Evolutionary conservation across 2,888 invertebrate species (phyloP).

Genomic region (Uropetala carovei): DNA sequence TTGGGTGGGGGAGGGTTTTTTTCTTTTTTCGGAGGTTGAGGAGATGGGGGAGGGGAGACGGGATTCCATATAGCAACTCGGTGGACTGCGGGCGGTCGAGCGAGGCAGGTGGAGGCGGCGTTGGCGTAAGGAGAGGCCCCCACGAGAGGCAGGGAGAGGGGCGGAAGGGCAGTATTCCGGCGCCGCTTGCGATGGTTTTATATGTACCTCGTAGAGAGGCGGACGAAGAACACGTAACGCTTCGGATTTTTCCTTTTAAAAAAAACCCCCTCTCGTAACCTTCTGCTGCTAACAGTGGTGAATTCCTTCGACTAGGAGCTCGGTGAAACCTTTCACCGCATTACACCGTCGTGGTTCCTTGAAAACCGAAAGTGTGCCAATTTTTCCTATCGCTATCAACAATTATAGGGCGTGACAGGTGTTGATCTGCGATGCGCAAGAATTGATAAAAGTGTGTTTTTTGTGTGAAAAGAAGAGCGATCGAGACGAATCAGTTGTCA

Average conservation of each 20-base stretch:
- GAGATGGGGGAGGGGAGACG: background rate
- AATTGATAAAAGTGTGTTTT: background rate
- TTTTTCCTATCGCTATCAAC: background rate
- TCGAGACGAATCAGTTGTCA: background rate
- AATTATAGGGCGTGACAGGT: background rate
- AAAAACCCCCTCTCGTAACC: background rate
- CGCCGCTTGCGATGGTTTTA: background rate
- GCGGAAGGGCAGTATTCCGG: background rate
- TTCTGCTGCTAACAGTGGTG: background rate
- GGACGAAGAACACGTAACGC: background rate
- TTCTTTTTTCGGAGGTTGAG: background rate
- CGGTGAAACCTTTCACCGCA: background rate
- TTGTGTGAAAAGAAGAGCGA: background rate
- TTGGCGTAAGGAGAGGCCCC: background rate
- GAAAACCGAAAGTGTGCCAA: background rate
- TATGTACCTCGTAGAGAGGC: background rate
- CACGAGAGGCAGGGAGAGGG: background rate
- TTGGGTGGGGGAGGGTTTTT: background rate
- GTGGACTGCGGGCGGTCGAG: conserved; percentile 16
- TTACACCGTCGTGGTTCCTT: background rate
- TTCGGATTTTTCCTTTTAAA: background rate
- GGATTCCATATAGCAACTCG: conserved; percentile 26
- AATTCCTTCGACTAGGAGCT: background rate
- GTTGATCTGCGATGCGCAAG: background rate
- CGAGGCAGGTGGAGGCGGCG: conserved; percentile 4